A percentile compares a stretch with the other conserved stretches of the same genome.
Evolutionary conservation across 2,888 invertebrate genomes (phyloP).

Genomic region (Octodonta nipae): DNA sequence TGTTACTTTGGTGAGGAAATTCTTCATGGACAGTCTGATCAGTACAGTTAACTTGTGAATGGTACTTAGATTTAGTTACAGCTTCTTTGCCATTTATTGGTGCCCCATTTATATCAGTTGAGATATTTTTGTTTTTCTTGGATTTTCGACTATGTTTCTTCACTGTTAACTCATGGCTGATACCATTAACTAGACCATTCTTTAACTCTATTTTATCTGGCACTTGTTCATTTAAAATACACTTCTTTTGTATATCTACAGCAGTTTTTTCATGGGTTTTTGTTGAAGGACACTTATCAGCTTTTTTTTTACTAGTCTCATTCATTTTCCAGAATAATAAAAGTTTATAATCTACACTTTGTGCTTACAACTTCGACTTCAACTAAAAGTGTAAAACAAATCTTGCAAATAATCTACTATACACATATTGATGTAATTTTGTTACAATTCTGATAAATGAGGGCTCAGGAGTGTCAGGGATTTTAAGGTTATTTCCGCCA

Average conservation of each 20-base stretch:
- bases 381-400: too few relatives aligned
- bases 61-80: slow-evolving; percentile 11
- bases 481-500: too few relatives aligned
- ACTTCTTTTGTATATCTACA: slow-evolving; percentile 15
- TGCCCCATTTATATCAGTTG: slow-evolving; percentile 15
- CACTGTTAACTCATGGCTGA: slow-evolving; percentile 12
- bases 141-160: slow-evolving; percentile 16
- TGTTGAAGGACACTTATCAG: slow-evolving; percentile 22
- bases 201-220: slow-evolving; percentile 13
- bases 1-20: slow-evolving; percentile 17
- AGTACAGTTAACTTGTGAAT: slow-evolving; percentile 11
- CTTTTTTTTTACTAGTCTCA: slow-evolving; percentile 17
- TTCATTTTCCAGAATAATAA: slow-evolving; percentile 23
- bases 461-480: too few relatives aligned
- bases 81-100: too few relatives aligned
- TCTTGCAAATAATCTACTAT: too few relatives aligned
- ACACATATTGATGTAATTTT: too few relatives aligned
- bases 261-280: slow-evolving; percentile 13
- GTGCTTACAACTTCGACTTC: too few relatives aligned
- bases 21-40: slow-evolving; percentile 8
- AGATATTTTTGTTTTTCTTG: slow-evolving; percentile 15
- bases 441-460: too few relatives aligned
- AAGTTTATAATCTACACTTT: too few relatives aligned
- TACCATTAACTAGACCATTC: slow-evolving; percentile 21
- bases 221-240: slow-evolving; percentile 14